Evolutionary conservation across 2,113 vertebrate genomes (phyloP), one percentile per base, ranked within the genome.

Genomic region (Greenwoodochromis staneri): DNA sequence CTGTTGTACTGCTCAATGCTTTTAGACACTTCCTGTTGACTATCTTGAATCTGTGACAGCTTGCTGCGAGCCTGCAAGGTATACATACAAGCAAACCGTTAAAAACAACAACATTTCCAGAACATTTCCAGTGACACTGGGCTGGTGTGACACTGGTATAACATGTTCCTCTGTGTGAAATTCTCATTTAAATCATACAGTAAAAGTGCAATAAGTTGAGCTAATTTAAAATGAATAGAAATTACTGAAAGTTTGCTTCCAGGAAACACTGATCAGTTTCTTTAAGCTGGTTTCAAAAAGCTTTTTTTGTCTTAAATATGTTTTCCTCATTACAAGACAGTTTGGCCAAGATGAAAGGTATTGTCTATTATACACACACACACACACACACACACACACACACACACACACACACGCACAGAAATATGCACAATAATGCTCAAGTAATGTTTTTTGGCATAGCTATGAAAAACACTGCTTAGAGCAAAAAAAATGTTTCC

Each of bases 1-100:
- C 96, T 97, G n/a, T 96, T 98, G 55, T 97, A 98, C 82, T 98
- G 97, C 59, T 98, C 98, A 3, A 99, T 97, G 93, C 95, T 97
- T 91, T 97, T 97, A 57, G 88, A 97, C 88, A 98, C 96, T 78
- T 99, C 98, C 83, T 98, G 97, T 27, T 97, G 98, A 88, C 95
- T 98, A 87, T 99, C 98, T 2, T 99, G 98, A 86, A 99, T 97
- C 85, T 98, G 98, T 4, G 97, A 98, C 31, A 99, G 96, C 84
- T 98, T 99, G 93, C 96, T 98, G 83, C 98, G 97, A 10, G 98
- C 98, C 98, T 99, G 92, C 6, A 84, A 29, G 57, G 55, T 24
- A 61, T 24, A 71, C 14, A 63, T 14, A 40, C 63, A 71, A 4
- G 38, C 12, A 51, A 34, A 78, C 16, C 0, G 17, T 31, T 31